Percentiles rank a stretch among this genome's conserved stretches.
These are phyloP conservation scores for Tholera decimalis DNA, from an alignment of 2,888 invertebrate species.

Conservation along the genomic window DNA sequence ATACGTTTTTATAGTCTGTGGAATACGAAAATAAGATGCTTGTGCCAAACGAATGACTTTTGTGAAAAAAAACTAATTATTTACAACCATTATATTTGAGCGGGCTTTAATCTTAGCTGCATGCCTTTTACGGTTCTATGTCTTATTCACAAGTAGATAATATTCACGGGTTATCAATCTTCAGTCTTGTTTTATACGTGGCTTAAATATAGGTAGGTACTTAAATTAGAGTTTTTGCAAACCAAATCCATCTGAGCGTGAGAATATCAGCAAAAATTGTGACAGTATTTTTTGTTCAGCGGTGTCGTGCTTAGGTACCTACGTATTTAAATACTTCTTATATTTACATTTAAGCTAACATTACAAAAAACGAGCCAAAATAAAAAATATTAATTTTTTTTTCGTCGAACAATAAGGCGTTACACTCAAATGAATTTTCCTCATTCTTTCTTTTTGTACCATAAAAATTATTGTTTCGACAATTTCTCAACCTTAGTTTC, in stretches of 20 bases:
- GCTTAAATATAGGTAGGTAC: slow-evolving; percentile 60
- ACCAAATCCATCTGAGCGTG: slow-evolving; percentile 27
- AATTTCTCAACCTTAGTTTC: neutral
- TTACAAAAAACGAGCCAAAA: slow-evolving; percentile 12
- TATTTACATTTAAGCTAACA: slow-evolving; percentile 47
- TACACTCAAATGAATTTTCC: slow-evolving; percentile 4
- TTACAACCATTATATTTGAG: slow-evolving; percentile 63
- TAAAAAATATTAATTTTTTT: neutral
- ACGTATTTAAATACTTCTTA: slow-evolving; percentile 23
- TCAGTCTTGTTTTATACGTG: slow-evolving; percentile 81
- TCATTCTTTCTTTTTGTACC: slow-evolving; percentile 31
- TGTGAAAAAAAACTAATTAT: slow-evolving; percentile 54
- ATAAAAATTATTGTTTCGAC: neutral
- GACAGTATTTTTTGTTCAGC: slow-evolving; percentile 13
- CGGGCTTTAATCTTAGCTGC: slow-evolving; percentile 34
- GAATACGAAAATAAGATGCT: slow-evolving; percentile 49
- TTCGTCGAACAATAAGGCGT: slow-evolving; percentile 29
- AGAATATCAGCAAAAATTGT: slow-evolving; percentile 9
- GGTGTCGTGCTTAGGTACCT: slow-evolving; percentile 5
- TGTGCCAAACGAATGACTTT: slow-evolving; percentile 52
- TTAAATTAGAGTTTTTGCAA: slow-evolving; percentile 52
- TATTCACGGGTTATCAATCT: slow-evolving; percentile 76
- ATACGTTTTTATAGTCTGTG: slow-evolving; percentile 48
- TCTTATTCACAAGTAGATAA: slow-evolving; percentile 66
- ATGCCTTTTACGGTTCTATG: slow-evolving; percentile 37